Evolutionary conservation across 1,140 invertebrate genomes (phyloP), one percentile per base, ranked within the genome.

Genomic region (Listronotus bonariensis): DNA sequence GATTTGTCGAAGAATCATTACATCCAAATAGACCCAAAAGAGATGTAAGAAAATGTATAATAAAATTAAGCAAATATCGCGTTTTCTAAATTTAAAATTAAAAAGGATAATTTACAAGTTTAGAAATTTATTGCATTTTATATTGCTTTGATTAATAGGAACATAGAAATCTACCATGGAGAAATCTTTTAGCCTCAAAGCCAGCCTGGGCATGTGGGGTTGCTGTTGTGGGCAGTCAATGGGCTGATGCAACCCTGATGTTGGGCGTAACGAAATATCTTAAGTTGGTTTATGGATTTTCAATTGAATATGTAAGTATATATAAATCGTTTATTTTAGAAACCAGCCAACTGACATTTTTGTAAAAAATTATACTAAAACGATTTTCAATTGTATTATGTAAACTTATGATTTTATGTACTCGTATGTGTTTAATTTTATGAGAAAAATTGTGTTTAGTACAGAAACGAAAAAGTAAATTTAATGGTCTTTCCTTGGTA

Each of bases 1-100:
- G 86, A 42, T 82, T 90, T 52, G 87, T 89, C 15, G 87, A 85
- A 74, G 87, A 91, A 67, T 79, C 79, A 10, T 53, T 78, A 8
- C 69, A 76, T 64, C 77, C 77, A 5, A 78, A 77, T 63, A 48
- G 73, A 55, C 77, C 77, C 6, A 78, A 74, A 49, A 53, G 76
- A 69, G 76, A 78, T 65, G 77, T 77, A 71, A 68, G 67, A 67
- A 51, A 49, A 26, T 26, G 20, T 26, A 3, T 26, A 26, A 26
- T 26, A 26, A n/a, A n/a, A 26, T 26, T 26, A 26, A 26, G 20
- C 5, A 26, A 26, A 26, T 26, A 26, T 26, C 5, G 20, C 5
- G 1, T 26, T 26, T 26, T 26, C 20, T 26, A 3, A 26, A 26
- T 26, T 26, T 26, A 26, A 26, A 26, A 26, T 3, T 26, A 26